Evolutionary conservation across 1,140 invertebrate species (phyloP).

Genomic region (Drosophila pandora): DNA sequence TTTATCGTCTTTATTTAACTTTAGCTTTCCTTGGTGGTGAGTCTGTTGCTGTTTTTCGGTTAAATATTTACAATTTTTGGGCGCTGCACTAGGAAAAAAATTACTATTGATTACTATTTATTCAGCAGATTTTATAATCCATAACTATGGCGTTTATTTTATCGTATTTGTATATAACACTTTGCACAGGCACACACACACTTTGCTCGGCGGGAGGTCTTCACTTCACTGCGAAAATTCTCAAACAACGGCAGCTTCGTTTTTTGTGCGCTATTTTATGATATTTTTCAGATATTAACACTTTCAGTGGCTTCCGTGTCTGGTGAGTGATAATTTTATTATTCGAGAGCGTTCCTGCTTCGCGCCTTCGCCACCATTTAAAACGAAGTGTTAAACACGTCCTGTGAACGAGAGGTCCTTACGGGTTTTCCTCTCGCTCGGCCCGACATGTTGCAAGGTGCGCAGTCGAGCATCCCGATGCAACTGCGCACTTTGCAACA

Average conservation of each 20-base stretch:
- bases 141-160: constrained; percentile 10
- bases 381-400: too few species aligned
- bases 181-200: constrained; percentile 38
- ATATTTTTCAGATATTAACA: too few species aligned
- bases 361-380: too few species aligned
- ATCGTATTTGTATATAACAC: constrained; percentile 14
- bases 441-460: too few species aligned
- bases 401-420: too few species aligned
- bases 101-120: constrained; percentile 11
- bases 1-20: constrained; percentile 43
- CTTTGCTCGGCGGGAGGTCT: constrained; percentile 53
- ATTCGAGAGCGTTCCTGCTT: too few species aligned
- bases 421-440: too few species aligned
- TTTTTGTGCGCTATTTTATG: too few species aligned
- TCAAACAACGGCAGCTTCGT: constrained; percentile 14
- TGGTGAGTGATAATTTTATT: too few species aligned
- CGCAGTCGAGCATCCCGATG: too few species aligned
- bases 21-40: constrained; percentile 66
- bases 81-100: constrained; percentile 59
- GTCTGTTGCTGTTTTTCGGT: constrained; percentile 59
- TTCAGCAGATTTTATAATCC: neutral
- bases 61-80: constrained; percentile 75
- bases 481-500: too few species aligned
- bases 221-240: constrained; percentile 16
- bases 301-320: too few species aligned